Percentiles rank a stretch among this genome's conserved stretches.
These are phyloP conservation scores for Octodon degus DNA, from an alignment of 2,113 vertebrate species.

Conservation along the genomic window DNA sequence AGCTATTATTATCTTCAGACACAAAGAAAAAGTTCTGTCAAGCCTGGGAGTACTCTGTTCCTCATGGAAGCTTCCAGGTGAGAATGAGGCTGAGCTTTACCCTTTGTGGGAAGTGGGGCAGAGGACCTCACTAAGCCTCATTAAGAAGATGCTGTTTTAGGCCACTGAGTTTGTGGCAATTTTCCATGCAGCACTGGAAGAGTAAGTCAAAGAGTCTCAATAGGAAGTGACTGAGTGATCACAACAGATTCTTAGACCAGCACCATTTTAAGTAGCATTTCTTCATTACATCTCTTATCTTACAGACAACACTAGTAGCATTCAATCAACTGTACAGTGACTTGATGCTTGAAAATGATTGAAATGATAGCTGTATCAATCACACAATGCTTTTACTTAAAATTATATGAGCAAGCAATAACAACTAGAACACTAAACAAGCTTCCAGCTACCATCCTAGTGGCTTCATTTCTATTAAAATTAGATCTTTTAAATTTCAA, in stretches of 20 bases:
- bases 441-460: not conserved
- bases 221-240: not conserved
- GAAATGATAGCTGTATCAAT: slow-evolving; percentile 4
- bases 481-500: slow-evolving; percentile 65
- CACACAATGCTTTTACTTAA: not conserved
- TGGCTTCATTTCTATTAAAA: slow-evolving; percentile 64
- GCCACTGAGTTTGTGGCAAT: not conserved
- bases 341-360: slow-evolving; percentile 19
- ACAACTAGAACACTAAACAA: not conserved
- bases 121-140: not conserved
- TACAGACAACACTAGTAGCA: not conserved
- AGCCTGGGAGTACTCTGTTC: not conserved
- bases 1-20: not conserved
- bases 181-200: not conserved
- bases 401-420: slow-evolving; percentile 7
- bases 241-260: not conserved
- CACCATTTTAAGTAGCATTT: not conserved
- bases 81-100: not conserved
- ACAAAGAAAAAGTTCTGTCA: not conserved
- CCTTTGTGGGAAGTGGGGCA: not conserved
- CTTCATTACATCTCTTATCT: not conserved
- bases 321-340: not conserved
- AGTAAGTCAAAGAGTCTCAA: not conserved
- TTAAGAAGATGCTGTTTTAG: not conserved
- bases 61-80: not conserved